Evolutionary conservation across 2,888 invertebrate species (phyloP), one percentile per base, ranked within the genome.

Genomic region (Lycophotia porphyrea): DNA sequence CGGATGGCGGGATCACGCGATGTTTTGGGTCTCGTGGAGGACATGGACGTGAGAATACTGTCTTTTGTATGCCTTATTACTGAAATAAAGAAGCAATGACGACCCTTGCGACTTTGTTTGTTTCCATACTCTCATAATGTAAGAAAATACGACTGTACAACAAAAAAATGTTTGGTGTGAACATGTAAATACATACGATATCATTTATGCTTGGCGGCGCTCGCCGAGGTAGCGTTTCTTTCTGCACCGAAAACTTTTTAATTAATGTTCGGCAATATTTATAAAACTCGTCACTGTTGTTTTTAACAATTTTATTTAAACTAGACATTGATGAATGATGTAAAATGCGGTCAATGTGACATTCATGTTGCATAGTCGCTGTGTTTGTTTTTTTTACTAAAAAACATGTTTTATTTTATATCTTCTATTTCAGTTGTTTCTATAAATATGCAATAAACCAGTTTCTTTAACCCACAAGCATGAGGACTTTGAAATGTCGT

Each of bases 1-100:
- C 78, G 71, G 72, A 79, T 87, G 88, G 80, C 78, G 71, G 70
- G 69, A 82, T 88, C 87, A 88, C 87, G 88, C 83, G 84, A 85
- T 85, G 82, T 87, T 86, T 86, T 88, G 78, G 84, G 72, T 84
- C 74, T 70, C 65, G 61, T 81, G 75, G 77, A 87, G 82, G 83
- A 83, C 86, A 73, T 74, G 61, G 52, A 76, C 81, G 63, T 74
- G 76, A 84, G 81, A 86, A 84, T 74, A 82, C 81, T 65, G 79
- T 80, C 82, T 84, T 85, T 84, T 86, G 84, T 82, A 76, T 84
- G 84, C 71, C 84, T 73, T 76, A 80, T 71, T 80, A 76, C 80
- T 83, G 83, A 76, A 76, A 71, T 78, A 64, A 66, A 52, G 60
- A 82, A 44, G 61, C 64, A 63, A 73, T 73, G 80, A 80, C 60